These are phyloP conservation scores for Anser brachyrhynchus DNA, from an alignment of 2,113 vertebrate genomes.

Conservation along the genomic window DNA sequence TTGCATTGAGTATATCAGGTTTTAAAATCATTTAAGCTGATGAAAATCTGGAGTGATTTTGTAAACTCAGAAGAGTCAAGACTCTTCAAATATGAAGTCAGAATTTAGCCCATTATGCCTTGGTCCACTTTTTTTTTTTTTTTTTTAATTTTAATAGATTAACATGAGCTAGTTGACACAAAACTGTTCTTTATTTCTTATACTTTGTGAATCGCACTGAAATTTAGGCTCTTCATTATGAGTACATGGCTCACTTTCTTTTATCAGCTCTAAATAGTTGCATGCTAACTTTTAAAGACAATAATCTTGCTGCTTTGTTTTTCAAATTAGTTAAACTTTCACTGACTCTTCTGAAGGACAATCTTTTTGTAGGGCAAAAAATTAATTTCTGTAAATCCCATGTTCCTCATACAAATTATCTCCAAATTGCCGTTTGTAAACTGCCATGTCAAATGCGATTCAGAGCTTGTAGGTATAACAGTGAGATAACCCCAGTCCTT, in stretches of 20 bases:
- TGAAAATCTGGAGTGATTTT: neutral
- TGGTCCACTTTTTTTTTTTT: neutral
- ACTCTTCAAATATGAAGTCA: neutral
- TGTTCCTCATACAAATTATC: neutral
- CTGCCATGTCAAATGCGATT: neutral
- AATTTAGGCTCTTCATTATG: neutral
- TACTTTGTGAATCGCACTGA: neutral
- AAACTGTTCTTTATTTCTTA: neutral
- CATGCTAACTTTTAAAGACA: neutral
- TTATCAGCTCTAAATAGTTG: neutral
- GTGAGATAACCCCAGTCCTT: neutral
- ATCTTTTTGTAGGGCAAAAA: neutral
- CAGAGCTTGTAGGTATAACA: neutral
- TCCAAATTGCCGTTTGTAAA: neutral
- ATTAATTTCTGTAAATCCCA: neutral
- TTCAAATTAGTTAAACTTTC: neutral
- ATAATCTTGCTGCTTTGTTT: neutral
- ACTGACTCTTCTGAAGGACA: neutral
- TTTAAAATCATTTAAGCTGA: neutral
- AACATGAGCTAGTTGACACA: neutral
- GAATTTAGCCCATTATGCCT: neutral
- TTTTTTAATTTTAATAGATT: neutral
- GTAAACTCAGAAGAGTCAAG: neutral
- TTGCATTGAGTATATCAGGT: neutral
- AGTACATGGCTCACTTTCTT: neutral